phyloP scores from a whole-genome alignment of 2,797 vertebrate genomes.

The Remorina albescens region DNA sequence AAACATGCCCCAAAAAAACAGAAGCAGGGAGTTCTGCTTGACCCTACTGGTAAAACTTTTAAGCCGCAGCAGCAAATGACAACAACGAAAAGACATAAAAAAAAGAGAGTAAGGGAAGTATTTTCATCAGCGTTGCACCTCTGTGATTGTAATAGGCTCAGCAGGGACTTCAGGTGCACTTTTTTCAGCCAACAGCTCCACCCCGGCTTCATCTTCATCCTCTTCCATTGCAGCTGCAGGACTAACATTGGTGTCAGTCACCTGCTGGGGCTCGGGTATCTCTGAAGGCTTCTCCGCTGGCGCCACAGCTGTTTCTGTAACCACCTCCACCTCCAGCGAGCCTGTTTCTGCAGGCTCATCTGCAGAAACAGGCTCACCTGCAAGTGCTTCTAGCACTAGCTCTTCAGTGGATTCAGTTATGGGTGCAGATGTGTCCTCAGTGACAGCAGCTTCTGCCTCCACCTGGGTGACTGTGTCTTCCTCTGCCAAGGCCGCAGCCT shows the following conservation, averaged over 20 bases:
- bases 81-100: neutral
- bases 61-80: slow-evolving; percentile 1
- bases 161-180: slow-evolving; percentile 23
- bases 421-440: slow-evolving; percentile 19
- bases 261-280: slow-evolving; percentile 24
- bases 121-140: slow-evolving; percentile 63
- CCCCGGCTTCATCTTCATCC: slow-evolving; percentile 35
- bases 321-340: neutral
- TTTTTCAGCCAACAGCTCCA: slow-evolving; percentile 49
- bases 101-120: neutral
- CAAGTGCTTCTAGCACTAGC: slow-evolving; percentile 7
- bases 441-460: slow-evolving; percentile 7
- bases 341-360: too few species aligned
- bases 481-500: slow-evolving; percentile 21
- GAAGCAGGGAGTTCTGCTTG: neutral
- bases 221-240: slow-evolving; percentile 17
- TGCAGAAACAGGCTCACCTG: neutral
- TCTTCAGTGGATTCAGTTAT: slow-evolving; percentile 17
- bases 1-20: neutral
- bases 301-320: slow-evolving; percentile 24
- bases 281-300: slow-evolving; percentile 18
- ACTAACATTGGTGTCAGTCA: slow-evolving; percentile 1
- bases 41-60: neutral
- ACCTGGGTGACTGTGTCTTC: neutral
- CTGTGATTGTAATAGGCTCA: slow-evolving; percentile 41